Evolutionary conservation across 2,888 invertebrate species (phyloP).

Genomic region (Carabus problematicus): DNA sequence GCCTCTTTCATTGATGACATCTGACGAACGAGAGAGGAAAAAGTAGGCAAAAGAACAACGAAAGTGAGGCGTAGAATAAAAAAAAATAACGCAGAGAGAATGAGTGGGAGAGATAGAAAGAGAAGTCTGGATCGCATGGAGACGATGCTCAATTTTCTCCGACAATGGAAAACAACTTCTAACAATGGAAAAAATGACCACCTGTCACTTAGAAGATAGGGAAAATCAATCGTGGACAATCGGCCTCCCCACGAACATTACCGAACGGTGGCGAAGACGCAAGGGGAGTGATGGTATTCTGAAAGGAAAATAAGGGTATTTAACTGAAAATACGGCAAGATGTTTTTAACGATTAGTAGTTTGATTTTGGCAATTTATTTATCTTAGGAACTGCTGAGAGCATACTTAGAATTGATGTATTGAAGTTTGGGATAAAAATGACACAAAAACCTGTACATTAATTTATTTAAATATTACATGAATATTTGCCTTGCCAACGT

Average conservation of each 20-base stretch:
- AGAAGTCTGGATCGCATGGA: conserved; percentile 17
- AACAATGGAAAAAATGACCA: conserved; percentile 41
- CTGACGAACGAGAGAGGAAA: conserved; percentile 12
- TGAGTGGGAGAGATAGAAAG: conserved; percentile 20
- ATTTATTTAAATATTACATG: too few relatives aligned
- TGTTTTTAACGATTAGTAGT: too few relatives aligned
- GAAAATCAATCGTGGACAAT: conserved; percentile 37
- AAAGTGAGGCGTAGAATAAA: neutral
- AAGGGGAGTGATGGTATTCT: too few relatives aligned
- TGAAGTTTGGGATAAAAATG: too few relatives aligned
- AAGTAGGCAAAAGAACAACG: neutral
- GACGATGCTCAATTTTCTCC: conserved; percentile 41
- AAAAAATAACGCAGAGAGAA: conserved; percentile 1
- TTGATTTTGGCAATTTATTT: too few relatives aligned
- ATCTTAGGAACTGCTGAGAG: too few relatives aligned
- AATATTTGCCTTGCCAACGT: too few relatives aligned
- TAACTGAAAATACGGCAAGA: too few relatives aligned
- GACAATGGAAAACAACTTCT: conserved; percentile 41
- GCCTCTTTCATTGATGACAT: conserved; percentile 40
- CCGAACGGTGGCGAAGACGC: too few relatives aligned
- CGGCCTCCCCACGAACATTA: neutral
- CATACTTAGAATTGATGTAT: too few relatives aligned
- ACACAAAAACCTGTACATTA: too few relatives aligned
- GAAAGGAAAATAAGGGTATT: too few relatives aligned
- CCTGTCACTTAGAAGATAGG: conserved; percentile 42